phyloP scores from a whole-genome alignment of 1,140 invertebrate species.

The Trachymyrmex septentrionalis region DNA sequence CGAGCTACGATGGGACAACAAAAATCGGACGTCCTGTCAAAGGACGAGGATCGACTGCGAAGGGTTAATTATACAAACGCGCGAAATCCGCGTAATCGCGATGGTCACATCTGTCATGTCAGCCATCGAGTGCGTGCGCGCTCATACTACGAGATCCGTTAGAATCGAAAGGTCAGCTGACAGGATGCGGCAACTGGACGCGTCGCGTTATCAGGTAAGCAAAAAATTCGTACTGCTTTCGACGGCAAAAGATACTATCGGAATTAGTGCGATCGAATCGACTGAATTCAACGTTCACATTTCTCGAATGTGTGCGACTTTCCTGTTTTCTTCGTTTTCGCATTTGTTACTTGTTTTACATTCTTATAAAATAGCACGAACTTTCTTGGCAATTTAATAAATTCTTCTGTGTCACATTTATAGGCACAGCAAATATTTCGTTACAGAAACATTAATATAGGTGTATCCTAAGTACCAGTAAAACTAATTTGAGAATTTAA shows the following conservation, averaged over 20 bases:
- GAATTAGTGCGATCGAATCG: background rate
- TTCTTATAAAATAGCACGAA: background rate
- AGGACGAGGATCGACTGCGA: background rate
- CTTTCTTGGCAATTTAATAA: background rate
- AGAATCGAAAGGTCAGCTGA: constrained; percentile 70
- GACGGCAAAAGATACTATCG: background rate
- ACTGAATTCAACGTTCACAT: background rate
- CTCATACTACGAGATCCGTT: constrained; percentile 60
- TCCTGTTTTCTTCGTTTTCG: background rate
- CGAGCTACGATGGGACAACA: background rate
- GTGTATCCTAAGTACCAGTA: background rate
- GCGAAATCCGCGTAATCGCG: constrained; percentile 17
- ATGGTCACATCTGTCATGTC: constrained; percentile 27
- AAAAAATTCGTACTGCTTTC: background rate
- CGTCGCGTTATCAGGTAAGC: constrained; percentile 41
- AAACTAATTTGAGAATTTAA: constrained; percentile 2
- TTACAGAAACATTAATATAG: background rate
- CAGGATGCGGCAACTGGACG: constrained; percentile 30
- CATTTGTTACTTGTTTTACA: background rate
- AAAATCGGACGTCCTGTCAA: background rate
- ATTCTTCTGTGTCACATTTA: background rate
- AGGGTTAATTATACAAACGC: constrained; percentile 17
- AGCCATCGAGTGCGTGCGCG: constrained; percentile 46
- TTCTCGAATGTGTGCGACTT: background rate
- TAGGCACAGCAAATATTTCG: background rate